A percentile compares a stretch with the other conserved stretches of the same genome.
Conservation (phyloP, 2,797 vertebrate genomes). For the Sus cebifrons region DNA sequence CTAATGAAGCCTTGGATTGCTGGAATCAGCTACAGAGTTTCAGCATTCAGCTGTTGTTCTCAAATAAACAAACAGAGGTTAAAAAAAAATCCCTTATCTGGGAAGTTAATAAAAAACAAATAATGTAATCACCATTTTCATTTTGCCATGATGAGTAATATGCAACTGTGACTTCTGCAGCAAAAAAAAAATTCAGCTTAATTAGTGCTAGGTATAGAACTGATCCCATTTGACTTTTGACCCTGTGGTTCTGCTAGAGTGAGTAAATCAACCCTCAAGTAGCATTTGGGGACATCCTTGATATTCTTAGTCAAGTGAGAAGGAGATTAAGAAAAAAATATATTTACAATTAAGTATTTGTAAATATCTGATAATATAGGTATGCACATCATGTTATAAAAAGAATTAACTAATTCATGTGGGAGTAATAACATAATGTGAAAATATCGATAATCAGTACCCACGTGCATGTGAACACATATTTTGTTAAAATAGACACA, state of each 20-base stretch:
- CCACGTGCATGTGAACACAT: neutral
- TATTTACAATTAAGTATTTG: neutral
- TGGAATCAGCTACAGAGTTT: slow-evolving; percentile 55
- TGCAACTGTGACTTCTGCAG: slow-evolving; percentile 60
- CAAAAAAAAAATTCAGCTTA: slow-evolving; percentile 51
- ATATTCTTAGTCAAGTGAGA: slow-evolving; percentile 61
- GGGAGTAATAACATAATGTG: neutral
- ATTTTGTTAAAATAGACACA: slow-evolving; percentile 61
- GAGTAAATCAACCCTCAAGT: slow-evolving; percentile 42
- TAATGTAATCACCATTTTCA: slow-evolving; percentile 61
- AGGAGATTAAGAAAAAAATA: slow-evolving; percentile 26
- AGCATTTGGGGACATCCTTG: slow-evolving; percentile 33
- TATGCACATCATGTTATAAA: slow-evolving; percentile 8
- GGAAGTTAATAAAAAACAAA: slow-evolving; percentile 67
- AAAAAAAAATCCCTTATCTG: slow-evolving; percentile 37
- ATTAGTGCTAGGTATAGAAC: slow-evolving; percentile 74
- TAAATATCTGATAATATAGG: neutral
- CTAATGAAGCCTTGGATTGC: slow-evolving; percentile 76
- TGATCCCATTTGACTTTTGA: slow-evolving; percentile 86
- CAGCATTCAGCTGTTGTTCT: slow-evolving; percentile 71
- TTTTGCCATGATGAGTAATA: slow-evolving; percentile 74
- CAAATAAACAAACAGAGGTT: slow-evolving; percentile 77
- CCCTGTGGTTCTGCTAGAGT: slow-evolving; percentile 79
- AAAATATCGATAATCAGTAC: neutral
- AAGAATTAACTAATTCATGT: slow-evolving; percentile 22